Conservation (phyloP, 2,888 invertebrate species). For the Sylvicola fuscatus region DNA sequence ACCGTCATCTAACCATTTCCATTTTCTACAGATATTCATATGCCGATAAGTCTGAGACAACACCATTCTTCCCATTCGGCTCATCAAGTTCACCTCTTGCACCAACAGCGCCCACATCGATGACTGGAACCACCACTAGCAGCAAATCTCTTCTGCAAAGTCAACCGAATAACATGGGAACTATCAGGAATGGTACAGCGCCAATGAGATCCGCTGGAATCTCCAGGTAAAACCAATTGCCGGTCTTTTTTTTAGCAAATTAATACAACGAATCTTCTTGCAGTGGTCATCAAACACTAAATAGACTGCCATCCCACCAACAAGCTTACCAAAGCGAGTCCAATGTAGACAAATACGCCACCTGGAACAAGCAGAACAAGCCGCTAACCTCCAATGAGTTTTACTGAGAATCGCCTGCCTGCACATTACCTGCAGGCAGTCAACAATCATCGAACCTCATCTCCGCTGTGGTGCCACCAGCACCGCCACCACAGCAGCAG, state of each 20-base stretch:
- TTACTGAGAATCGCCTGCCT: conserved; percentile 62
- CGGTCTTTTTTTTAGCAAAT: background rate
- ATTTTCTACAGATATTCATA: conserved; percentile 12
- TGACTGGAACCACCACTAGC: conserved; percentile 3
- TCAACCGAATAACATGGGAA: too few species aligned
- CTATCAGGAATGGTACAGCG: conserved; percentile 1
- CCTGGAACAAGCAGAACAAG: conserved; percentile 89
- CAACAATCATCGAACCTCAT: conserved; percentile 9
- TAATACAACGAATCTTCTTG: background rate
- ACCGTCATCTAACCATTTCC: background rate
- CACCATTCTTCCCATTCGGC: conserved; percentile 20
- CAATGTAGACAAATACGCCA: conserved; percentile 71
- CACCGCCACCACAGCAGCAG: too few species aligned
- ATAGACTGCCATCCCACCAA: conserved; percentile 33
- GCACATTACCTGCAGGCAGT: conserved; percentile 31
- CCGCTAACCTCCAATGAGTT: conserved; percentile 82
- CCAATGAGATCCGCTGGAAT: conserved; percentile 18
- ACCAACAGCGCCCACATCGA: conserved; percentile 17
- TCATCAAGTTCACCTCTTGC: conserved; percentile 16
- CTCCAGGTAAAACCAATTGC: background rate
- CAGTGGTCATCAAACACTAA: conserved; percentile 37
- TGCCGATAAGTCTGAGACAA: conserved; percentile 24
- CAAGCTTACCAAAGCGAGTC: conserved; percentile 28
- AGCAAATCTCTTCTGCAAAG: background rate
- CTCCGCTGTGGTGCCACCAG: conserved; percentile 9